Conservation (phyloP, 1,140 invertebrate species). For the Drosophila sp. region DNA sequence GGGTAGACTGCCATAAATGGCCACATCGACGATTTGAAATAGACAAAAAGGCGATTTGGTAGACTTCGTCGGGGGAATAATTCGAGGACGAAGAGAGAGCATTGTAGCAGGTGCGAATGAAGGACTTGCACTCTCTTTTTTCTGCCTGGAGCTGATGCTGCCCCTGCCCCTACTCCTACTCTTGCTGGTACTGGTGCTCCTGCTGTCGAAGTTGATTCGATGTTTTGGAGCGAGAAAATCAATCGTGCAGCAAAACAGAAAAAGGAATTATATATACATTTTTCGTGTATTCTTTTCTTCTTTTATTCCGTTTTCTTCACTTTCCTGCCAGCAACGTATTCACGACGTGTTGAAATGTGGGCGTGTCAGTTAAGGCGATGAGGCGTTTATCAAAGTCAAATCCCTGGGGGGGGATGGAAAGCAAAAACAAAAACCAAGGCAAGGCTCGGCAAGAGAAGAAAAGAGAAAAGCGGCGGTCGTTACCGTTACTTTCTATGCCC, state of each 20-base stretch:
- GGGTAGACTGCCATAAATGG: constrained; percentile 55
- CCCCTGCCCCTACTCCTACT: background rate
- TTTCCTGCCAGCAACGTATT: constrained; percentile 54
- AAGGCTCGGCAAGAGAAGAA: background rate
- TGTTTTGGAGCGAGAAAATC: constrained; percentile 65
- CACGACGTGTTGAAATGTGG: constrained; percentile 60
- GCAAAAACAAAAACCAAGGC: background rate
- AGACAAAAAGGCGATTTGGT: constrained; percentile 25
- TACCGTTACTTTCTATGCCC: constrained; percentile 48
- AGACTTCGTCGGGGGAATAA: constrained; percentile 52
- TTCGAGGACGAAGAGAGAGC: constrained; percentile 37
- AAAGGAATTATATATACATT: constrained; percentile 29
- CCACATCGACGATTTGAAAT: constrained; percentile 35
- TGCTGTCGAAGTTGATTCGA: constrained; percentile 13
- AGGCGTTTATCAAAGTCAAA: constrained; percentile 76
- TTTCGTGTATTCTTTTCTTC: constrained; percentile 20
- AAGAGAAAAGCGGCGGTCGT: constrained; percentile 14
- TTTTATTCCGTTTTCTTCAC: constrained; percentile 22
- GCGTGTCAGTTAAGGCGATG: constrained; percentile 38
- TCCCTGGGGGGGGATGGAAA: constrained; percentile 36
- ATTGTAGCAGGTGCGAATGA: constrained; percentile 70
- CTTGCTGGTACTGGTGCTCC: background rate
- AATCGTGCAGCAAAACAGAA: constrained; percentile 71
- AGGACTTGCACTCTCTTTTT: constrained; percentile 39
- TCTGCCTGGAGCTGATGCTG: constrained; percentile 3